Evolutionary conservation across 2,797 vertebrate genomes (phyloP), one percentile per base, ranked within the genome.

Genomic region (Acrocephalus scirpaceus): DNA sequence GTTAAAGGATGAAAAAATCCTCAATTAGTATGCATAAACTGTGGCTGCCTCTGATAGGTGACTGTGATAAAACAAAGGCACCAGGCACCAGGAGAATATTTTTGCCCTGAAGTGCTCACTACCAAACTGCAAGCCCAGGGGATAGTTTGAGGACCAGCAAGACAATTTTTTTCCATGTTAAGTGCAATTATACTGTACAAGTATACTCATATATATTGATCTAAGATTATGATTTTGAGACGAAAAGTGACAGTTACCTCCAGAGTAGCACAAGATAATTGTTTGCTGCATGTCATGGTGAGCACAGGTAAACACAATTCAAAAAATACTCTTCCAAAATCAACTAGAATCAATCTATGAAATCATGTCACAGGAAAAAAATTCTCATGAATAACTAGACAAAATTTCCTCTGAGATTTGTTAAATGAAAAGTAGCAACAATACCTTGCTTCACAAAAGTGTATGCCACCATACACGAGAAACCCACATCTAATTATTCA

Each of bases 401-500:
- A 93, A 44, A 83, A 87, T 94, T 92, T 94, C 70, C 69, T 95
- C 48, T 48, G 83, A 93, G 67, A 72, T 91, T 89, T 82, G 85
- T 93, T 50, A 51, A 89, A 90, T 56, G 84, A 93, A 92, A 95
- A 76, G 66, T 61, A 88, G 69, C 51, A 81, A 56, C 81, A 40
- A 44, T 40, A 91, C 66, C 48, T 47, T 78, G 82, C 69, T 84
- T 89, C 82, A 82, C 45, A 84, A 65, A 93, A 85, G n/a, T 15
- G 14, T 83, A 47, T 94, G 85, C 86, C 79, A 88, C 71, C 74
- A 71, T 53, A 57, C 62, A 70, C 61, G 53, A 96, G 87, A 92
- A 95, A 93, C 23, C 73, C 72, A 83, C 66, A 90, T 77, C 86
- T 94, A 97, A 96, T 96, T 97, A 97, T 92, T 97, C 92, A 96